Percentiles rank a stretch among this genome's conserved stretches.
These are phyloP conservation scores for Hirudinaria manillensis DNA, from an alignment of 2,888 invertebrate genomes.

Conservation along the genomic window DNA sequence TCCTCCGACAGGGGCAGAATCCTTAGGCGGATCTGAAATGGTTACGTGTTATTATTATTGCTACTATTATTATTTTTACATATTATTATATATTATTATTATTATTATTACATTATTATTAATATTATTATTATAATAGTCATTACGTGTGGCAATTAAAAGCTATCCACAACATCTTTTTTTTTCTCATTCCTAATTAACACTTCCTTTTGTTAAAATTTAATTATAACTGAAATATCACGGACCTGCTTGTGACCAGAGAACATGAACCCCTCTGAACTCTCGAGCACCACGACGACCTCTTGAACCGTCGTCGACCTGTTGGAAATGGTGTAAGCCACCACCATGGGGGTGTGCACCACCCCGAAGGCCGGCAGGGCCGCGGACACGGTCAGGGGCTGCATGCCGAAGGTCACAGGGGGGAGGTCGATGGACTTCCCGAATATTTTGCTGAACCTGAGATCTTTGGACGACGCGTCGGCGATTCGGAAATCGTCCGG, in stretches of 20 bases:
- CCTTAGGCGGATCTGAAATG: slow-evolving; percentile 52
- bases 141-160: too few relatives aligned
- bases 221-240: background rate
- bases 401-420: slow-evolving; percentile 48
- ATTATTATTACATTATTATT: background rate
- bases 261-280: slow-evolving; percentile 87
- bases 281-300: slow-evolving; percentile 70
- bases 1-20: slow-evolving; percentile 53
- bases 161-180: background rate
- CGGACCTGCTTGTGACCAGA: slow-evolving; percentile 81
- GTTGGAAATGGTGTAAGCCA: slow-evolving; percentile 64
- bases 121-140: background rate
- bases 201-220: background rate
- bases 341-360: slow-evolving; percentile 57
- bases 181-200: background rate
- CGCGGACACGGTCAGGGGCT: slow-evolving; percentile 53
- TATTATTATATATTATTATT: background rate
- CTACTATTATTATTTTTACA: background rate
- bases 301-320: slow-evolving; percentile 68
- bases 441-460: slow-evolving; percentile 13
- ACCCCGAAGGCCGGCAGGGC: slow-evolving; percentile 68
- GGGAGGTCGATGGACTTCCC: slow-evolving; percentile 47
- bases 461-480: background rate
- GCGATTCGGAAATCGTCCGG: too few relatives aligned
- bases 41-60: background rate